Evolutionary conservation across 2,797 vertebrate species (phyloP), one percentile per base, ranked within the genome.

Genomic region (Cryptoblepharus egeriae): DNA sequence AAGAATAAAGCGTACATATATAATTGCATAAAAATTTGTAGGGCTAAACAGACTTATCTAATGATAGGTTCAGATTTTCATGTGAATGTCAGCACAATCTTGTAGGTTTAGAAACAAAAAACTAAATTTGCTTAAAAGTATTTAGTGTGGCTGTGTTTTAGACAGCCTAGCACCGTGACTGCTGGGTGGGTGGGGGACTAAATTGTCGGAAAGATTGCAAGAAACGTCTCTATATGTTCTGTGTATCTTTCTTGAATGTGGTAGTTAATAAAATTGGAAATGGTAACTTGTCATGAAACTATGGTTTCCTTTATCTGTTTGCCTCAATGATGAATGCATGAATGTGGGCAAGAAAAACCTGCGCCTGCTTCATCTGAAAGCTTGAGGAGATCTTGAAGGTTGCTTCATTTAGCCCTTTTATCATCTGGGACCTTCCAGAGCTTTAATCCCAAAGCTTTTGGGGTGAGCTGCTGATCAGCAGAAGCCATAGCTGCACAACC

Each of bases 91-190:
- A 91, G 87, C 85, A 85, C 80, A 73, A 87, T 85, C 85, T 85
- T 92, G 55, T 26, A 63, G 39, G 81, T 65, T 88, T 93, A 94
- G 93, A 91, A 83, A 83, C 90, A 92, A 94, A 89, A 90, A 83
- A 84, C 42, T 81, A 83, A 69, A 85, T 87, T 69, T 7, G 73
- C 86, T 82, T 85, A 88, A 80, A 82, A 83, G 76, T 65, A 85
- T 89, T 35, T 75, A 73, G 74, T 35, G 8, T 81, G 89, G 81
- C 93, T 96, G 94, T 95, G 93, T 95, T 95, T 94, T 94, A 94
- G 92, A 94, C 94, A 94, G 87, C 80, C 87, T 86, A 80, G 91
- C 82, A 88, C 81, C n/a, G 18, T 89, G 88, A 88, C 75, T 90
- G 75, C 73, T 92, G 55, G 57, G 22, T 5, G 57, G 18, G 57